Evolutionary conservation across 2,888 invertebrate genomes (phyloP).

Genomic region (Flexamia atlantica): DNA sequence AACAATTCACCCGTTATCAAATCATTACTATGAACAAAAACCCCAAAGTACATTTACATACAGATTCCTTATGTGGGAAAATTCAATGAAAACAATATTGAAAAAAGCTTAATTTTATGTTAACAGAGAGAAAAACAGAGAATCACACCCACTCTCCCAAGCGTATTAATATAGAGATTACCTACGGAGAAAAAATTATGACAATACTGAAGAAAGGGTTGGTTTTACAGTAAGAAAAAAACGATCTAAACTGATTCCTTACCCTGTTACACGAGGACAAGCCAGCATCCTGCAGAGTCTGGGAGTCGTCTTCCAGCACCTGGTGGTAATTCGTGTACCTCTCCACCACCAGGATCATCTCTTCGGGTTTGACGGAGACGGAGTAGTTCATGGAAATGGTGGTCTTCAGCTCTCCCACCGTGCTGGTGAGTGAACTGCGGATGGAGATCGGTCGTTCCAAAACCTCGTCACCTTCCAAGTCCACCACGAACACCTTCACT

Average conservation of each 20-base stretch:
- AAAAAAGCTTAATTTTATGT: no score
- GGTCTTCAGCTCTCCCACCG: slow-evolving; percentile 77
- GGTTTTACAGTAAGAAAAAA: no score
- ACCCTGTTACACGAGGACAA: slow-evolving; percentile 69
- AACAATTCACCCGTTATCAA: no score
- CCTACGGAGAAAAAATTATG: no score
- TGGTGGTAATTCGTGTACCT: slow-evolving; percentile 23
- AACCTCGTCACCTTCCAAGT: slow-evolving; percentile 79
- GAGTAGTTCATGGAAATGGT: slow-evolving; percentile 75
- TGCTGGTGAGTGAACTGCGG: slow-evolving; percentile 78
- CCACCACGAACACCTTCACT: slow-evolving; percentile 81
- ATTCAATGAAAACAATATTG: no score
- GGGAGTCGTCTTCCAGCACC: slow-evolving; percentile 42
- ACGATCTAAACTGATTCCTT: slow-evolving; percentile 71
- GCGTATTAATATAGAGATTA: no score
- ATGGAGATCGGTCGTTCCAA: slow-evolving; percentile 78
- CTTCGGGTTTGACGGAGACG: slow-evolving; percentile 74
- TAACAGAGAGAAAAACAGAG: no score
- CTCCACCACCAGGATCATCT: slow-evolving; percentile 75
- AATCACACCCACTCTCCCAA: no score
- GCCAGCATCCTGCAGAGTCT: slow-evolving; percentile 51
- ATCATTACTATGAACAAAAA: no score
- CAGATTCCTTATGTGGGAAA: no score
- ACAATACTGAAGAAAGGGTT: no score
- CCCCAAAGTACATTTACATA: no score